phyloP scores from a whole-genome alignment of 92 coral and sea anemone species.

The Metridium senile region DNA sequence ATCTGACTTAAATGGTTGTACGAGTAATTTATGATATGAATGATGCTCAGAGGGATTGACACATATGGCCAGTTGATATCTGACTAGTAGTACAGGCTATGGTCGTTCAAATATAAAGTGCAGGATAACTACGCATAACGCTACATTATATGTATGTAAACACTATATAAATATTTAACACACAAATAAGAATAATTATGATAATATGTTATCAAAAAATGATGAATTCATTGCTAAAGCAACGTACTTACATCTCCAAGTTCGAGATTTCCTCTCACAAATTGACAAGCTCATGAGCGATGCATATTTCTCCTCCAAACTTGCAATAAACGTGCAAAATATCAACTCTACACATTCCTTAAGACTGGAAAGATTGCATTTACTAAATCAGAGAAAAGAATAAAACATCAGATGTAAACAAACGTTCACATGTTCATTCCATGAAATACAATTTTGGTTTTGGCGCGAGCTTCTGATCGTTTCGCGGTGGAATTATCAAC shows the following conservation, averaged over 20 bases:
- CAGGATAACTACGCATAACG: background rate
- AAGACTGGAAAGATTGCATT: background rate
- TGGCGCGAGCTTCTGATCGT: slow-evolving; percentile 80
- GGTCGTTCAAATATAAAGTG: background rate
- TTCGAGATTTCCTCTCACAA: slow-evolving; percentile 12
- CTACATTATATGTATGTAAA: background rate
- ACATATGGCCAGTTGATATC: too few species aligned
- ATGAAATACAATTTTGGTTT: slow-evolving; percentile 56
- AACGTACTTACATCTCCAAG: slow-evolving; percentile 26
- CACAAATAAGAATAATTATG: too few species aligned
- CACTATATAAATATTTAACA: background rate
- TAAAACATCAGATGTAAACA: slow-evolving; percentile 59
- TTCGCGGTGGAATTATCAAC: slow-evolving; percentile 54
- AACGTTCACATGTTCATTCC: slow-evolving; percentile 31
- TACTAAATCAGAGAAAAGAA: background rate
- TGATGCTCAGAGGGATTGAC: too few species aligned
- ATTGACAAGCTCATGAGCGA: slow-evolving; percentile 1
- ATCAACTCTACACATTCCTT: background rate
- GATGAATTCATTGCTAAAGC: background rate
- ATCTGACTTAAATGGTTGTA: too few species aligned
- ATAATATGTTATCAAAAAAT: background rate
- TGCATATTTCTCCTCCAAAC: slow-evolving; percentile 9
- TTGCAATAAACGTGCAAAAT: background rate
- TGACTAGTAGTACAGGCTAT: background rate
- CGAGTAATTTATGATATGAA: too few species aligned